Conservation (phyloP, 2,113 vertebrate species). For the Xenopus tropicalis region DNA sequence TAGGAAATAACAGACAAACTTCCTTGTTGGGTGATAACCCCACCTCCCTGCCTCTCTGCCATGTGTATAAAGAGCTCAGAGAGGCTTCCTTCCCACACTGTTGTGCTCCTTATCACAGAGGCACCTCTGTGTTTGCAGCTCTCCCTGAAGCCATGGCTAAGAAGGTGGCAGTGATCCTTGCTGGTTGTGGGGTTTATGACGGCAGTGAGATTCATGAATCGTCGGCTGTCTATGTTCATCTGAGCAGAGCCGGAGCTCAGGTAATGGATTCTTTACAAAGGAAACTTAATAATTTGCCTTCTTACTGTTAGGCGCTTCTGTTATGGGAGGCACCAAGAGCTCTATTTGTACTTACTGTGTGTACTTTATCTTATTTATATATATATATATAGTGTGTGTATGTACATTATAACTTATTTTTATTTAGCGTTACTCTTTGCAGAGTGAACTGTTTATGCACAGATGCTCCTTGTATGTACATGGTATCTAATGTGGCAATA, state of each 20-base stretch:
- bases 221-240: slow-evolving; percentile 76
- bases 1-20: not conserved
- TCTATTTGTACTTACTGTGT: rapidly evolving
- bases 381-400: too few species aligned
- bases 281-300: not conserved
- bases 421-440: too few species aligned
- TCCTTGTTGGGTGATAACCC: not conserved
- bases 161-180: slow-evolving; percentile 74
- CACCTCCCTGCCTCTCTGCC: not conserved
- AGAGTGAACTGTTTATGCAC: too few species aligned
- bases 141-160: slow-evolving; percentile 59
- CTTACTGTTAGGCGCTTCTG: not conserved
- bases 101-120: not conserved
- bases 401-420: too few species aligned
- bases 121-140: not conserved
- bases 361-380: too few species aligned
- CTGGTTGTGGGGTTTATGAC: slow-evolving; percentile 80
- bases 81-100: not conserved
- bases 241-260: slow-evolving; percentile 79
- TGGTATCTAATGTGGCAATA: too few species aligned
- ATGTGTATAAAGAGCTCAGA: not conserved
- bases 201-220: slow-evolving; percentile 82
- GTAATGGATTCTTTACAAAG: slow-evolving; percentile 52
- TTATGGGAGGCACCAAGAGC: rapidly evolving
- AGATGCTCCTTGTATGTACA: too few species aligned